Conservation (phyloP, 2,888 invertebrate species). For the Anarsia innoxiella region DNA sequence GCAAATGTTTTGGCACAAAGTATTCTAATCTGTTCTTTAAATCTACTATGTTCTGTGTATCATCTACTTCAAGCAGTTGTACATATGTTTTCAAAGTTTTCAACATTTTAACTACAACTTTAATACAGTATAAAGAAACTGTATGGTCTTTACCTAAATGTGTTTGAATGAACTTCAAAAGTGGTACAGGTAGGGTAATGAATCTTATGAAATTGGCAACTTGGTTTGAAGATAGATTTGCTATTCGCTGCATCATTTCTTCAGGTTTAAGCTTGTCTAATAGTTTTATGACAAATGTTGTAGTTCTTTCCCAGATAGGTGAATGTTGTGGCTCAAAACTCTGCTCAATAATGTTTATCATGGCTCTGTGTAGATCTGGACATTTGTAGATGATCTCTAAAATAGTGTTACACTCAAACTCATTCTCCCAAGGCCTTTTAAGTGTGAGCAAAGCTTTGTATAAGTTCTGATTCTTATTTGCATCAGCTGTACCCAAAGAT, state of each 20-base stretch:
- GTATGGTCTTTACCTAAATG: slow-evolving; percentile 48
- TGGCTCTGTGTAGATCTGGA: slow-evolving; percentile 81
- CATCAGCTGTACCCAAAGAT: slow-evolving; percentile 75
- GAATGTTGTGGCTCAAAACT: slow-evolving; percentile 77
- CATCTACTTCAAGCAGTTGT: slow-evolving; percentile 59
- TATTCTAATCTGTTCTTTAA: slow-evolving; percentile 54
- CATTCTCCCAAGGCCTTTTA: slow-evolving; percentile 81
- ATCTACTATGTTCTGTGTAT: slow-evolving; percentile 37
- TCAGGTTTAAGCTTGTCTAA: slow-evolving; percentile 62
- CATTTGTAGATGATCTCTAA: slow-evolving; percentile 79
- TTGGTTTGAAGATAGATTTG: slow-evolving; percentile 64
- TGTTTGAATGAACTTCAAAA: slow-evolving; percentile 60
- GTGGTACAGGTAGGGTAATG: slow-evolving; percentile 61
- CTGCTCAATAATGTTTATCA: slow-evolving; percentile 75
- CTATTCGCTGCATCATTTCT: slow-evolving; percentile 61
- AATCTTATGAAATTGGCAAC: slow-evolving; percentile 67
- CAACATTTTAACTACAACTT: slow-evolving; percentile 73
- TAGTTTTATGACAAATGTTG: slow-evolving; percentile 60
- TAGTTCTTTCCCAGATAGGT: slow-evolving; percentile 68
- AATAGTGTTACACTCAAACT: slow-evolving; percentile 77
- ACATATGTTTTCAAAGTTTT: slow-evolving; percentile 69
- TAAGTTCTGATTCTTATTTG: slow-evolving; percentile 76
- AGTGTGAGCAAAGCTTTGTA: slow-evolving; percentile 78
- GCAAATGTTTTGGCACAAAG: slow-evolving; percentile 64
- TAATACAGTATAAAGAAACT: slow-evolving; percentile 61